Percentiles rank a stretch among this genome's conserved stretches.
phyloP scores from a whole-genome alignment of 2,113 vertebrate species.

The Sterrhoptilus dennistouni region DNA sequence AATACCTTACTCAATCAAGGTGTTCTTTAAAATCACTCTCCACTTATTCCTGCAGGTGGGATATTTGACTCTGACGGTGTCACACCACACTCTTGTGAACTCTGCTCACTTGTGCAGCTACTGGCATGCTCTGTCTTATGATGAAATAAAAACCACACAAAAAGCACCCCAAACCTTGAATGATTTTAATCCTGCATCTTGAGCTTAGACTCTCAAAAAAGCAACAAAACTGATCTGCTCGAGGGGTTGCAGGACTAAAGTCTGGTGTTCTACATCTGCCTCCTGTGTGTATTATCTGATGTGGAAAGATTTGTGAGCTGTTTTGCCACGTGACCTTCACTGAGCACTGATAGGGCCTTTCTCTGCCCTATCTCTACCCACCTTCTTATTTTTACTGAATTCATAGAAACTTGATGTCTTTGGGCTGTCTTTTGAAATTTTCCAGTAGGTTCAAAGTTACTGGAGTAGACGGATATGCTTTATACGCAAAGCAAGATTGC shows the following conservation, averaged over 20 bases:
- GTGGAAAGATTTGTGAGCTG: not conserved
- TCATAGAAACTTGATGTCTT: not conserved
- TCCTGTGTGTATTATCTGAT: not conserved
- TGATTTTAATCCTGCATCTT: not conserved
- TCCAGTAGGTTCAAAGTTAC: not conserved
- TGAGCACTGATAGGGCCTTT: not conserved
- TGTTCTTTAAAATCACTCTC: not conserved
- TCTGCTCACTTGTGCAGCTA: not conserved
- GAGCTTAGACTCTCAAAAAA: not conserved
- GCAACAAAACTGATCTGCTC: not conserved
- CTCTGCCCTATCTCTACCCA: not conserved
- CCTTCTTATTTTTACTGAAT: not conserved
- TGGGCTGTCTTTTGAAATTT: not conserved
- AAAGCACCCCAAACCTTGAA: not conserved
- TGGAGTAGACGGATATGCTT: not conserved
- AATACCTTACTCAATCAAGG: not conserved
- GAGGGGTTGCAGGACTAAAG: not conserved
- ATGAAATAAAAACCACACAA: not conserved
- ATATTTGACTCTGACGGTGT: not conserved
- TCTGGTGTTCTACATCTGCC: not conserved
- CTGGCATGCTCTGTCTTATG: not conserved
- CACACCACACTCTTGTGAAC: not conserved
- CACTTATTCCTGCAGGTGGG: not conserved
- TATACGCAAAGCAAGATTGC: not conserved
- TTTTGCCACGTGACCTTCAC: fast-evolving